A percentile compares a stretch with the other conserved stretches of the same genome.
Evolutionary conservation across 2,113 vertebrate genomes (phyloP).

Genomic region (Nesoenas mayeri): DNA sequence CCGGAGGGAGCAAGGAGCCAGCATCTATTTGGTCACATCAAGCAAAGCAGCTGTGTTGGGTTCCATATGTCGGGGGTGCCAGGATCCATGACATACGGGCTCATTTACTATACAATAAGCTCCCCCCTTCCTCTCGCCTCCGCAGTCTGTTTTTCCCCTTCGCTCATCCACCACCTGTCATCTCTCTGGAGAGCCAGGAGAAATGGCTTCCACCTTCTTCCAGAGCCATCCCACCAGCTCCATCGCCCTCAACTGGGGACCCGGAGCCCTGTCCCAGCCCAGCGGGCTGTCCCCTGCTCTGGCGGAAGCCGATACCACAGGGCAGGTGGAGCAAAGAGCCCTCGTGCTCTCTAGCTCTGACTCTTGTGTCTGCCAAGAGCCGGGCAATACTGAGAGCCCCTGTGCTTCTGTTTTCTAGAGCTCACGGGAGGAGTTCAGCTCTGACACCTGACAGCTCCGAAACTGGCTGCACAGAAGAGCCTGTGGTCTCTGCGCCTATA

Average conservation of each 20-base stretch:
- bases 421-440: background rate
- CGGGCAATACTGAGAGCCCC: background rate
- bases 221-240: background rate
- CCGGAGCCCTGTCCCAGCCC: background rate
- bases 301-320: background rate
- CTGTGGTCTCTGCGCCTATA: accelerated
- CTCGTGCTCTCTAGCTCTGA: background rate
- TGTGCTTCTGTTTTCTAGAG: background rate
- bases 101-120: constrained; percentile 22
- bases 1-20: background rate
- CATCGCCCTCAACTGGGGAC: background rate
- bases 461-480: background rate
- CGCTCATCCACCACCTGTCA: constrained; percentile 63
- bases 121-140: background rate
- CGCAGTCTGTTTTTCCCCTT: background rate
- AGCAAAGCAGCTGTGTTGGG: constrained; percentile 48
- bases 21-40: background rate
- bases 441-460: background rate
- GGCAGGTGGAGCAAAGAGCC: background rate
- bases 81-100: constrained; percentile 52
- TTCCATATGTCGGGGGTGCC: constrained; percentile 54
- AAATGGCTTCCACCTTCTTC: constrained; percentile 1
- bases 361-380: background rate
- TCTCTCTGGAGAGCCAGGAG: constrained; percentile 16
- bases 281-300: accelerated